These are phyloP conservation scores for Danaus plexippus DNA, from an alignment of 1,140 invertebrate genomes.

Conservation along the genomic window DNA sequence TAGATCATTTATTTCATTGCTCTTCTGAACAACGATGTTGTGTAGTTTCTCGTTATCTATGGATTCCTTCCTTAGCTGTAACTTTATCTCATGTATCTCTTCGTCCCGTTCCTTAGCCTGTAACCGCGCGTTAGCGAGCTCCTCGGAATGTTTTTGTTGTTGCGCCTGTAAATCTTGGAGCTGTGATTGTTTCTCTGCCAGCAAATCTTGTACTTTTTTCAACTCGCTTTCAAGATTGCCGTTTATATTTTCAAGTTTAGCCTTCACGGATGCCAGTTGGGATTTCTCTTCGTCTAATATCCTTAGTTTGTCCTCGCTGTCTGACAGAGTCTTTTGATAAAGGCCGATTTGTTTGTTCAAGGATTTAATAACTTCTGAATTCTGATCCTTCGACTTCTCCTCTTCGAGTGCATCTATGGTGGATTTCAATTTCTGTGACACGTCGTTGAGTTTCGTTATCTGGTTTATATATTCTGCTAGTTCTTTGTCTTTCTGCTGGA, in stretches of 20 bases:
- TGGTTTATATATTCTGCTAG: slow-evolving; percentile 64
- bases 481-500: slow-evolving; percentile 68
- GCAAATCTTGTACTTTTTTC: slow-evolving; percentile 49
- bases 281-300: slow-evolving; percentile 52
- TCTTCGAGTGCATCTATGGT: slow-evolving; percentile 67
- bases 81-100: slow-evolving; percentile 71
- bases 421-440: slow-evolving; percentile 63
- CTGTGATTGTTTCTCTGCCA: slow-evolving; percentile 49
- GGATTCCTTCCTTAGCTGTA: slow-evolving; percentile 66
- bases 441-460: slow-evolving; percentile 67
- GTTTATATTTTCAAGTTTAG: slow-evolving; percentile 44
- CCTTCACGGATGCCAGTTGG: slow-evolving; percentile 43
- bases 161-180: slow-evolving; percentile 59
- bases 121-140: slow-evolving; percentile 51
- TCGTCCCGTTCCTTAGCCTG: slow-evolving; percentile 71
- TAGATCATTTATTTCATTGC: slow-evolving; percentile 36
- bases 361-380: slow-evolving; percentile 53
- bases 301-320: slow-evolving; percentile 62
- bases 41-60: slow-evolving; percentile 64
- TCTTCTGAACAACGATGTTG: slow-evolving; percentile 39
- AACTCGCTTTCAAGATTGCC: slow-evolving; percentile 37
- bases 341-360: slow-evolving; percentile 63
- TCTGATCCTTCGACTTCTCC: slow-evolving; percentile 61
- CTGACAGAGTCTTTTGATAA: slow-evolving; percentile 61
- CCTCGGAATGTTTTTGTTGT: slow-evolving; percentile 53